Conservation (phyloP, 2,888 invertebrate species). For the Parnassius apollo region DNA sequence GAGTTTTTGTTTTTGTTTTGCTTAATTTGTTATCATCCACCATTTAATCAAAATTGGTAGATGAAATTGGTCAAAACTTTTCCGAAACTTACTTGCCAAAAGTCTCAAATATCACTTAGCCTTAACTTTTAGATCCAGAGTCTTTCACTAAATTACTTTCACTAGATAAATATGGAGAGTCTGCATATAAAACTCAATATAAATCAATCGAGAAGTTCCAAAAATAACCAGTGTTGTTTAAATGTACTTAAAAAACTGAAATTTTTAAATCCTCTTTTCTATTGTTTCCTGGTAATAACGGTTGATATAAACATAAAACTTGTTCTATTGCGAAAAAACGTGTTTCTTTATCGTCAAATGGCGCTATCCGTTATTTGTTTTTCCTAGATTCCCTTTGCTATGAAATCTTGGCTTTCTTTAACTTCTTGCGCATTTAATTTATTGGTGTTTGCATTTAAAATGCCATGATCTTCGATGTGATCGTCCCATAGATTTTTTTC, state of each 20-base stretch:
- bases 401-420: conserved; percentile 70
- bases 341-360: conserved; percentile 82
- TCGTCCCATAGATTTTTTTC: conserved; percentile 57
- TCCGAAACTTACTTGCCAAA: conserved; percentile 71
- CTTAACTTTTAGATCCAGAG: conserved; percentile 73
- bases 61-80: conserved; percentile 77
- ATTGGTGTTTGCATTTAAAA: conserved; percentile 59
- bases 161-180: conserved; percentile 78
- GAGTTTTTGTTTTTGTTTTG: conserved; percentile 51
- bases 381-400: conserved; percentile 70
- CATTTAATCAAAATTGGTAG: conserved; percentile 65
- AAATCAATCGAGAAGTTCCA: conserved; percentile 78
- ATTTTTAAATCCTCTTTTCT: conserved; percentile 79
- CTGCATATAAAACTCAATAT: conserved; percentile 75
- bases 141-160: conserved; percentile 75
- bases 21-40: conserved; percentile 65
- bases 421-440: conserved; percentile 77
- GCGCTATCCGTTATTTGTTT: conserved; percentile 69
- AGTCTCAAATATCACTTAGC: conserved; percentile 76
- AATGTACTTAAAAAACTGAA: conserved; percentile 77
- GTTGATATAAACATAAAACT: conserved; percentile 82
- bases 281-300: conserved; percentile 80
- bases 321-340: conserved; percentile 83
- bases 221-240: conserved; percentile 82
- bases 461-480: conserved; percentile 60